These are phyloP conservation scores for Eubucco bourcierii DNA, from an alignment of 2,113 vertebrate genomes.

Conservation along the genomic window DNA sequence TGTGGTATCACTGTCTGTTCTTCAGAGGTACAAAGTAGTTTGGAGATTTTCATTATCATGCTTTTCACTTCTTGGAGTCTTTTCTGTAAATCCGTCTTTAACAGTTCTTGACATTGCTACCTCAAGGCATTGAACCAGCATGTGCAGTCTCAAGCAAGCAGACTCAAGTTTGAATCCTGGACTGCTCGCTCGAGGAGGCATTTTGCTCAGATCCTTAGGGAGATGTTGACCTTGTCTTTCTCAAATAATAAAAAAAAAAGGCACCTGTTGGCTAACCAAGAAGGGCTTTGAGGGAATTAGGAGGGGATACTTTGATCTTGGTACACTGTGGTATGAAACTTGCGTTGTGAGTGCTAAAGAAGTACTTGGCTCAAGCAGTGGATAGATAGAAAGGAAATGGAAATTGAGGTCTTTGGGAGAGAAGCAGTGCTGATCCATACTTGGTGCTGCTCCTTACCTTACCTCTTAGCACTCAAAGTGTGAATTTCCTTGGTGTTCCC, in stretches of 20 bases:
- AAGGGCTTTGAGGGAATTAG: background rate
- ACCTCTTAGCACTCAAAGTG: background rate
- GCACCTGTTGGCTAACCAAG: slow-evolving; percentile 7
- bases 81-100: slow-evolving; percentile 27
- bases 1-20: background rate
- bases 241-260: background rate
- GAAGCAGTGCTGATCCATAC: background rate
- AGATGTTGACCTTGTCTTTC: slow-evolving; percentile 46
- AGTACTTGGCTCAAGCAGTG: background rate
- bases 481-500: background rate
- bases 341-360: background rate
- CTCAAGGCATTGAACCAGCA: slow-evolving; percentile 28
- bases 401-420: background rate
- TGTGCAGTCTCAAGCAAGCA: background rate
- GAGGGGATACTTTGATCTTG: background rate
- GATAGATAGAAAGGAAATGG: background rate
- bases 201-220: slow-evolving; percentile 41
- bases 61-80: background rate
- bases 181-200: background rate
- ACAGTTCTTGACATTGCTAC: slow-evolving; percentile 45
- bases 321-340: background rate
- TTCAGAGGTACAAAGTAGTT: background rate
- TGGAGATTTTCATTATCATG: background rate
- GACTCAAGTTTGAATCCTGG: background rate
- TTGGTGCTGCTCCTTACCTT: background rate